phyloP scores from a whole-genome alignment of 1,140 invertebrate genomes.

The Macrocentrus cingulum region DNA sequence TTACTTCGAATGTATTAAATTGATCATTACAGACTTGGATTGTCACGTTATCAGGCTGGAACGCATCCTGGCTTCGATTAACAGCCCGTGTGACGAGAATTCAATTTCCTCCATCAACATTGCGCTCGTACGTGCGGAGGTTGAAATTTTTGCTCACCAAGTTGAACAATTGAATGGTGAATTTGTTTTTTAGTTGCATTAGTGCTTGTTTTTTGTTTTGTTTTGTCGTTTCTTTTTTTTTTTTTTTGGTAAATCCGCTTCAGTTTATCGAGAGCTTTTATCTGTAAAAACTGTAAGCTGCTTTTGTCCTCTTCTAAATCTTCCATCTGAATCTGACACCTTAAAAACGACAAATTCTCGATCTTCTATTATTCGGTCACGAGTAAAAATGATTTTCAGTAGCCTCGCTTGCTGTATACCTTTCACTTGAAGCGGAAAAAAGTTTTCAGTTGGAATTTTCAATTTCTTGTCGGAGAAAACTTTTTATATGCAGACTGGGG shows the following conservation, averaged over 20 bases:
- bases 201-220: background rate
- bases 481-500: too few species aligned
- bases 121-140: background rate
- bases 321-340: background rate
- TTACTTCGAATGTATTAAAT: too few species aligned
- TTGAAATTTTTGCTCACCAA: too few species aligned
- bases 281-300: too few species aligned
- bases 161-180: too few species aligned
- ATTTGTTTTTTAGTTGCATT: background rate
- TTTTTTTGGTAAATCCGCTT: background rate
- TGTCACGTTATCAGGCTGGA: background rate
- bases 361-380: background rate
- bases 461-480: background rate
- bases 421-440: background rate
- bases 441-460: constrained; percentile 1
- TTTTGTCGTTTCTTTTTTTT: background rate
- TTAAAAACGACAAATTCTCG: background rate
- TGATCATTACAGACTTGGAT: too few species aligned
- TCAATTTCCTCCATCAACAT: constrained; percentile 1
- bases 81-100: background rate
- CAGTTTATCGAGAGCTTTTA: too few species aligned
- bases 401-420: background rate
- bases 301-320: too few species aligned
- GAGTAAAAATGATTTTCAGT: background rate
- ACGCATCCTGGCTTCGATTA: background rate